phyloP scores from a whole-genome alignment of 2,888 invertebrate species.

The Andrena hattorfiana region DNA sequence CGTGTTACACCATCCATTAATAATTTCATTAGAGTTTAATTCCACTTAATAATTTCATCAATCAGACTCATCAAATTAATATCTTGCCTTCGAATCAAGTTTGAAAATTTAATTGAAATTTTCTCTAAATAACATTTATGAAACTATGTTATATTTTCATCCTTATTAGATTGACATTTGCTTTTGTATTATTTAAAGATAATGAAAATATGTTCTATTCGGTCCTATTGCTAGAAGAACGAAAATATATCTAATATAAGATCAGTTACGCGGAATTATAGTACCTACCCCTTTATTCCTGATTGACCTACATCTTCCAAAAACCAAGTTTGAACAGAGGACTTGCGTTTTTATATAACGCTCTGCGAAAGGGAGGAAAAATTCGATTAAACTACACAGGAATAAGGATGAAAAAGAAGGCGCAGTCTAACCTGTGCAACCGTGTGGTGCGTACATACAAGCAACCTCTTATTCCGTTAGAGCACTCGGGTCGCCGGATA shows the following conservation, averaged over 20 bases:
- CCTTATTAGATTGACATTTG: neutral
- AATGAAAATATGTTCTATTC: neutral
- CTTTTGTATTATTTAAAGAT: neutral
- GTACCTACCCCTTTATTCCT: neutral
- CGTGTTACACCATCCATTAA: too few relatives aligned
- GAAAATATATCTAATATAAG: too few relatives aligned
- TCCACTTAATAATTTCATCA: too few relatives aligned
- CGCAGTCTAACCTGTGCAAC: constrained; percentile 22
- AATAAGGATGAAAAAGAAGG: neutral
- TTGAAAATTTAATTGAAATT: neutral
- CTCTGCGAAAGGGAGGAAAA: neutral
- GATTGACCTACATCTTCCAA: constrained; percentile 8
- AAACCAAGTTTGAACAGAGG: neutral
- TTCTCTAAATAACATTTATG: neutral
- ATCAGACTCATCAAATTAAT: neutral
- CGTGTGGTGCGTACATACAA: constrained; percentile 33
- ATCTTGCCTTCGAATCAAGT: neutral
- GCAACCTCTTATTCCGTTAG: constrained; percentile 62
- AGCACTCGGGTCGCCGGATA: constrained; percentile 31
- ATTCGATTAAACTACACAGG: constrained; percentile 19
- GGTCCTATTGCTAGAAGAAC: too few relatives aligned
- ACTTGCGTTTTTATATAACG: neutral
- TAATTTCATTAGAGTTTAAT: too few relatives aligned
- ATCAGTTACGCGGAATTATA: neutral
- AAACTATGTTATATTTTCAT: neutral